A percentile compares a stretch with the other conserved stretches of the same genome.
Conservation (phyloP, 2,888 invertebrate genomes). For the Rhogogaster chlorosoma region DNA sequence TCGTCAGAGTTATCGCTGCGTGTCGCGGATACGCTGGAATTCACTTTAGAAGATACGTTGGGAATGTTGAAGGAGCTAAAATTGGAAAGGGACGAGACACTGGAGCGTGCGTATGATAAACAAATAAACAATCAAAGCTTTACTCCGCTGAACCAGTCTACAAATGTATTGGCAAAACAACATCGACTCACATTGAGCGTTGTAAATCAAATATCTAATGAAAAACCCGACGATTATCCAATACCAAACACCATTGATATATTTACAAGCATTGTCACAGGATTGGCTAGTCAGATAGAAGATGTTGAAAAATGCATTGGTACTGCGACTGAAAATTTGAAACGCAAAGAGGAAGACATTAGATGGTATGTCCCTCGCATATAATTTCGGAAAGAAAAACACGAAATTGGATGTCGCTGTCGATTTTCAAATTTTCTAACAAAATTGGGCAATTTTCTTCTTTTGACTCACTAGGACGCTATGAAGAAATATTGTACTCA, state of each 20-base stretch:
- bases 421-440: not conserved
- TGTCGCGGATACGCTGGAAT: slow-evolving; percentile 56
- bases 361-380: slow-evolving; percentile 61
- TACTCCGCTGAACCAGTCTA: slow-evolving; percentile 55
- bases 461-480: not conserved
- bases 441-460: not conserved
- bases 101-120: slow-evolving; percentile 60
- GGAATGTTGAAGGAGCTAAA: slow-evolving; percentile 62
- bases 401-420: not conserved
- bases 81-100: slow-evolving; percentile 58
- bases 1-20: not conserved
- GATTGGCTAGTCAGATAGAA: slow-evolving; percentile 61
- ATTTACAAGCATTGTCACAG: slow-evolving; percentile 59
- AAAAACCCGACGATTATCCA: slow-evolving; percentile 63
- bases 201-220: slow-evolving; percentile 55
- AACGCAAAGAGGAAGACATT: slow-evolving; percentile 62
- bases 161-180: slow-evolving; percentile 60
- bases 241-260: slow-evolving; percentile 65
- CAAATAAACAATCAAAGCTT: slow-evolving; percentile 60
- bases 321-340: slow-evolving; percentile 54
- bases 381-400: not conserved
- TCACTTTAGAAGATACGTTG: slow-evolving; percentile 67
- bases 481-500: not conserved
- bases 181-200: slow-evolving; percentile 59
- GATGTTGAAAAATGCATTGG: slow-evolving; percentile 55